Base-by-base conservation (phyloP, 2,888 invertebrate genomes). In the Tinea semifulvella region DNA sequence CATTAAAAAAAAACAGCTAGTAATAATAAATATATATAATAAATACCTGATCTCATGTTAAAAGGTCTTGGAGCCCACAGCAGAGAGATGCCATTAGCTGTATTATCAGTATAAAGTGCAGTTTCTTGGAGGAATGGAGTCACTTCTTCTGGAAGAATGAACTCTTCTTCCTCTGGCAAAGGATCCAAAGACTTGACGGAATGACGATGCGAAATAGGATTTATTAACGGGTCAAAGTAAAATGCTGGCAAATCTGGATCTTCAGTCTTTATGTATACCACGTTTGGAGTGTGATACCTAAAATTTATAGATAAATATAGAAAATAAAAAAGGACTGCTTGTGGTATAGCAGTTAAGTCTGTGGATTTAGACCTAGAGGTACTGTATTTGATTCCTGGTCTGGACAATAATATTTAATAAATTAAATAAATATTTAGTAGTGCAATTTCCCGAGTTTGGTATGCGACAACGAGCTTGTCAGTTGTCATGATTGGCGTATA, bases 211-310 rank as follows among this genome's bases (percentile, higher is more conserved):
- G 98, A 96, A 56, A 99, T 99, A 0, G 99, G 98, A 77, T 99
- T 99, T 64, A 99, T 99, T 40, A 99, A 83, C 0, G 99, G 99
- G 82, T 99, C 99, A 76, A 98, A 99, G 72, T 99, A 99, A 74
- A 99, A 99, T 0, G 99, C 99, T 25, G 99, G 99, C 46, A 99
- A 82, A 77, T 99, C 99, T 5, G 99, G 98, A 85, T 99, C 99
- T 80, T 99, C 99, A 0, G 99, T 99, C 83, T 99, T 99, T 59
- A 99, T 99, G 71, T 94, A 99, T 1, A 99, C 98, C 4, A 99
- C 98, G 69, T 98, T 98, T 17, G 99, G 98, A 5, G 96, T 91
- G 71, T 99, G 99, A 71, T 99, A 99, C 96, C 97, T 97, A 56
- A 43, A 16, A 13, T 14, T 7, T 22, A 22, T 19, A 38, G 13